Evolutionary conservation across 2,888 invertebrate genomes (phyloP).

Genomic region (Apodemia mormo): DNA sequence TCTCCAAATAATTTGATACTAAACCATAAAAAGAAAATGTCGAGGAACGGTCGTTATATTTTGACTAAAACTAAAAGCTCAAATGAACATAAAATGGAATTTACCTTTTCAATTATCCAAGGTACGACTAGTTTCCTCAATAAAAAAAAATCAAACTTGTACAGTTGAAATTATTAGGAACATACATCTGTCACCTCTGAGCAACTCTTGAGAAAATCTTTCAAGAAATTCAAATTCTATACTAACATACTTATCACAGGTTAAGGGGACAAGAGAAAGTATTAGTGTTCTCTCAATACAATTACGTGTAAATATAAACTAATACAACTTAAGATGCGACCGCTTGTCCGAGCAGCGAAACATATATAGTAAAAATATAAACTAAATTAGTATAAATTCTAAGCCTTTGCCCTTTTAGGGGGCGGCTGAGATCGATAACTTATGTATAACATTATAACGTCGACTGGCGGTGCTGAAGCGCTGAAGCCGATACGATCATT

Average conservation of each 20-base stretch:
- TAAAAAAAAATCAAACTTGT: constrained; percentile 57
- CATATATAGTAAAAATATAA: constrained; percentile 52
- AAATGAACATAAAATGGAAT: constrained; percentile 57
- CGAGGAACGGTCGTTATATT: constrained; percentile 55
- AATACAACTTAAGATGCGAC: constrained; percentile 72
- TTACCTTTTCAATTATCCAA: constrained; percentile 41
- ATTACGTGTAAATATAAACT: constrained; percentile 66
- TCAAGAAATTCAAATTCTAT: constrained; percentile 72
- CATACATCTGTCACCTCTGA: constrained; percentile 71
- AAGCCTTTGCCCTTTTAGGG: constrained; percentile 68
- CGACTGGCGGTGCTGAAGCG: constrained; percentile 70
- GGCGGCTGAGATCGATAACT: constrained; percentile 79
- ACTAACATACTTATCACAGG: constrained; percentile 82
- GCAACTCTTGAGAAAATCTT: constrained; percentile 66
- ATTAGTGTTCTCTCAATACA: constrained; percentile 78
- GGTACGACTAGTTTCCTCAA: constrained; percentile 68
- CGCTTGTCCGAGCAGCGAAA: constrained; percentile 49
- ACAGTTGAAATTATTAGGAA: constrained; percentile 75
- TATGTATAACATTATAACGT: constrained; percentile 55
- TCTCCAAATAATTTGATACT: constrained; percentile 36
- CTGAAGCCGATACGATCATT: constrained; percentile 56
- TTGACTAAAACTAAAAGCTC: constrained; percentile 56
- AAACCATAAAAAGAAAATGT: constrained; percentile 33
- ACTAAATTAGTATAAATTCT: constrained; percentile 62
- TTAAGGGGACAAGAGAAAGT: constrained; percentile 81